Base-by-base conservation (phyloP, 1,140 invertebrate species). In the Microplitis demolitor region DNA sequence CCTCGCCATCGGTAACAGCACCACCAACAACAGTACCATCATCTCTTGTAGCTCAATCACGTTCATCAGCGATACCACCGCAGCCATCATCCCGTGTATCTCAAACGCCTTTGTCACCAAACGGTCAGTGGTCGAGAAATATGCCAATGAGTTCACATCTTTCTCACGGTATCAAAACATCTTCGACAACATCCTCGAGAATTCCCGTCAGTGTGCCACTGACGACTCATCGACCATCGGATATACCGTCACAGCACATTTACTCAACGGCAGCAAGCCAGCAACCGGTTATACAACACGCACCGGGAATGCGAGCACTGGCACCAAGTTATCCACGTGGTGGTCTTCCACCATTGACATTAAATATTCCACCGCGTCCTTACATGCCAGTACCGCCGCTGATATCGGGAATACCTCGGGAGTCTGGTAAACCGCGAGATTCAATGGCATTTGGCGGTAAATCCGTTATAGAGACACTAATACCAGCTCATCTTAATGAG, bases 261-360 rank as follows among this genome's bases (percentile, higher is more conserved):
- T 87, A 87, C 39, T 86, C 85, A 0, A 86, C 85, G 0, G 83
- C 85, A 0, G 80, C 80, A 0, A 84, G 78, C 60, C 86, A 84
- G 58, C 86, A 87, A 14, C 86, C 85, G 1, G 85, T 87, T 0
- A 87, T 86, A 11, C 86, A 87, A 58, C 86, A 86, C 14, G 85
- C 85, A 9, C 82, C 85, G 0, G 85, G 86, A 3, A 86, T 86
- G 84, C 74, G 84, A 31, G 85, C 86, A 0, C 61, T 84, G 0
- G 80, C 77, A 0, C 82, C 86, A 0, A 84, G 82, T 35, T 86
- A 87, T 75, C 85, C 84, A 0, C 75, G 84, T 0, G 82, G 84
- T 4, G 86, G 86, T 8, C 68, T 87, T 4, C 85, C 86, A 4
- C 86, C 86, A 0, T 62, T 87, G 5, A 86, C 82, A 0, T 69